Base-by-base conservation (phyloP, 2,797 vertebrate species). In the Gymnothorax reevesii region DNA sequence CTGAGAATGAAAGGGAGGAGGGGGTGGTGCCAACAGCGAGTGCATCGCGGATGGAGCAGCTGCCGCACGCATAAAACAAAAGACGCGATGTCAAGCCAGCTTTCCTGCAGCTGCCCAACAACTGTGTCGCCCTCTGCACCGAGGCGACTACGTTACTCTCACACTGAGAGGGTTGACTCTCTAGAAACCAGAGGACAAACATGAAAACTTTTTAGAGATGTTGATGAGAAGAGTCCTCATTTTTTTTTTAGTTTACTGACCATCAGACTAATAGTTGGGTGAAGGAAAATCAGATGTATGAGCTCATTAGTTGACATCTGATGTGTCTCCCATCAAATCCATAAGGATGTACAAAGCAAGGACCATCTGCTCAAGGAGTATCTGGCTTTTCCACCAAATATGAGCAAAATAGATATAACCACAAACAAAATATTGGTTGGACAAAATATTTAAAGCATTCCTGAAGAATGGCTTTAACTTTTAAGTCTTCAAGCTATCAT, bases 51-150 rank as follows among this genome's bases (percentile, higher is more conserved):
- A 66, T 42, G 64, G 66, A 25, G 64, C 84, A 85, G 84, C 84
- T 85, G 84, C 83, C 83, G n/a, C 83, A 10, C 83, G 27, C 42
- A 33, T 17, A 69, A 55, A 60, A 66, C 60, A 84, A 84, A 73
- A 71, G 84, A 64, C 33, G 49, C 66, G 69, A n/a, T 66, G 62
- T 71, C 84, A 85, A 22, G 84, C 22, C 57, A 25, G 60, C 42
- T 69, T 73, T 55, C 62, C 84, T 4, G 66, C 84, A 85, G 84
- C 84, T 84, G 84, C 84, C 84, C 66, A 25, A 73, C 66, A 73
- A 73, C 66, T 73, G 84, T 57, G 49, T 85, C 49, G 15, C 66
- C 52, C n/a, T 52, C 42, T 0, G 12, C 66, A 57, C 10, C 13
- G 73, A 33, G 73, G 73, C 12, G 27, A 7, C 71, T 15, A 5